Evolutionary conservation across 2,113 vertebrate species (phyloP).

Genomic region (Paraplagusia blochii): DNA sequence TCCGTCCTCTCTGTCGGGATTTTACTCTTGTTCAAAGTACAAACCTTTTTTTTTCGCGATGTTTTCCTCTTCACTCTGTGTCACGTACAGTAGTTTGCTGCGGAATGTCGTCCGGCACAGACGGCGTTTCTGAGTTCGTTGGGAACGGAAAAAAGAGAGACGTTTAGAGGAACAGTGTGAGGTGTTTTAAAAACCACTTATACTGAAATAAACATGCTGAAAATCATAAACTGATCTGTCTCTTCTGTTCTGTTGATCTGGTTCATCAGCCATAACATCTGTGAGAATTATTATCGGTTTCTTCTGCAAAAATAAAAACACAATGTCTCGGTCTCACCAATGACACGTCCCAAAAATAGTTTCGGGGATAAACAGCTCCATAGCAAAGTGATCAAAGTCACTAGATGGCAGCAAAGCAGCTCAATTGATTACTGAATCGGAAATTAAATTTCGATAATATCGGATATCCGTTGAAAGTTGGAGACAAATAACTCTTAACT

Average conservation of each 20-base stretch:
- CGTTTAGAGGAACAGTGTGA: constrained; percentile 61
- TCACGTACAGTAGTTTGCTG: constrained; percentile 67
- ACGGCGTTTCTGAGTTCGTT: constrained; percentile 54
- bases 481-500: no score
- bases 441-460: no score
- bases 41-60: constrained; percentile 40
- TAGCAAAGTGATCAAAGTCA: no score
- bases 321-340: no score
- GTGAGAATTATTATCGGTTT: no score
- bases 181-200: constrained; percentile 72
- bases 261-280: no score
- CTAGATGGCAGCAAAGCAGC: no score
- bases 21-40: constrained; percentile 60
- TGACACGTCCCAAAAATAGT: no score
- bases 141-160: constrained; percentile 56
- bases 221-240: constrained; percentile 27
- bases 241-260: neutral
- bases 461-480: no score
- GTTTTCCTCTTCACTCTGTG: constrained; percentile 43
- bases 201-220: constrained; percentile 76
- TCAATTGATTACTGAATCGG: no score
- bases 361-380: no score
- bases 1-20: constrained; percentile 45
- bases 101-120: constrained; percentile 50
- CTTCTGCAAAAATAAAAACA: no score